Conservation (phyloP, 2,113 vertebrate genomes). For the Odobenus rosmarus region DNA sequence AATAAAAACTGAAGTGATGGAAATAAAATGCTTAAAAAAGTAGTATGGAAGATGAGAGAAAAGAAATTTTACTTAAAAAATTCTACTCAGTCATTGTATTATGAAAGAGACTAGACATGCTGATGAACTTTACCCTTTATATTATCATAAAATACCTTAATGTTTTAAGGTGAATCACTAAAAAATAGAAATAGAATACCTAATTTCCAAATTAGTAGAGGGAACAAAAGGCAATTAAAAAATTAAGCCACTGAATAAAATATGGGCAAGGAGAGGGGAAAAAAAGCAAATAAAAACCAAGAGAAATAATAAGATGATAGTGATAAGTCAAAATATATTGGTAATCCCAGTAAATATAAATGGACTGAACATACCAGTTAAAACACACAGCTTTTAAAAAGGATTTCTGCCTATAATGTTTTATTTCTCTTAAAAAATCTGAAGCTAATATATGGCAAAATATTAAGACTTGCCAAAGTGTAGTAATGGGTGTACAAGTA, state of each 20-base stretch:
- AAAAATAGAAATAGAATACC: not conserved
- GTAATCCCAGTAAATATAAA: slow-evolving; percentile 7
- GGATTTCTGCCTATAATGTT: not conserved
- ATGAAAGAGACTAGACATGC: not conserved
- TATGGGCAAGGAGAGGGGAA: not conserved
- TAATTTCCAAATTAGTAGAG: not conserved
- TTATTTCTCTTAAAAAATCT: slow-evolving; percentile 12
- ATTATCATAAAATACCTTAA: not conserved
- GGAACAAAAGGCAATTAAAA: not conserved
- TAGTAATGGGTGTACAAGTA: not conserved
- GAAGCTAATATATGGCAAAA: slow-evolving; percentile 28
- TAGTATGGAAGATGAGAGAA: not conserved
- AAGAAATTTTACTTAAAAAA: not conserved
- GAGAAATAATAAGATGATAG: not conserved
- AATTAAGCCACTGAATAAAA: not conserved
- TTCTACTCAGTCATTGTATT: not conserved
- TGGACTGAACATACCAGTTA: not conserved
- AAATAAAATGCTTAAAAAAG: slow-evolving; percentile 21
- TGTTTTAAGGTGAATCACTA: not conserved
- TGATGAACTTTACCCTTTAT: slow-evolving; percentile 3
- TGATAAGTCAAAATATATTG: not conserved
- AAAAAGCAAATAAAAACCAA: not conserved
- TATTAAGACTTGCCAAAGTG: not conserved
- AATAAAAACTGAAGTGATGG: not conserved
- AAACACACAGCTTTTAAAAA: not conserved